These are phyloP conservation scores for Echiichthys vipera DNA, from an alignment of 2,797 vertebrate genomes.

Conservation along the genomic window DNA sequence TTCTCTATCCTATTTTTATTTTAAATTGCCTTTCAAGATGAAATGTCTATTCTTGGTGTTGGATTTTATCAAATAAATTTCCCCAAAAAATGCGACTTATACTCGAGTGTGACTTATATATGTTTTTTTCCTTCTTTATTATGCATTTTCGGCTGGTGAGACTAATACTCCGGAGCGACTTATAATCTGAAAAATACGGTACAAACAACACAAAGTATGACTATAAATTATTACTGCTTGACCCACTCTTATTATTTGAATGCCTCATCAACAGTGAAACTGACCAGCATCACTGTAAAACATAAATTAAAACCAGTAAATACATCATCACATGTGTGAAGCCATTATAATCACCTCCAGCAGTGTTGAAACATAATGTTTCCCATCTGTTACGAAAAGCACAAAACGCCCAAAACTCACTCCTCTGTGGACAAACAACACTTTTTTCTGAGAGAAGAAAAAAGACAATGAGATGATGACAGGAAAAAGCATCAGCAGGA, in stretches of 20 bases:
- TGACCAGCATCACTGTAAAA: neutral
- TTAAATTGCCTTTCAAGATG: too few relatives aligned
- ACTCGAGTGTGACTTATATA: too few relatives aligned
- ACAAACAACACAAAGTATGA: neutral
- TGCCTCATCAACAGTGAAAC: neutral
- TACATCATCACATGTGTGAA: neutral
- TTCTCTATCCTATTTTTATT: too few relatives aligned
- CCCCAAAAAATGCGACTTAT: too few relatives aligned
- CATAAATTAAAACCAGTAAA: neutral
- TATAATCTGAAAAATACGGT: too few relatives aligned
- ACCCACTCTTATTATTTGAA: neutral
- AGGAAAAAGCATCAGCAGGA: neutral
- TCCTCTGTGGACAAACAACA: constrained; percentile 89
- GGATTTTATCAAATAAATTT: too few relatives aligned
- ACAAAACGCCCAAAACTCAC: constrained; percentile 89
- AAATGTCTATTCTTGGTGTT: too few relatives aligned
- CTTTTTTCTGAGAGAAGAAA: constrained; percentile 74
- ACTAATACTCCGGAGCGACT: too few relatives aligned
- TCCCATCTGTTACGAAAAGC: constrained; percentile 91
- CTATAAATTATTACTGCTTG: neutral
- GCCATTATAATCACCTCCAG: constrained; percentile 83
- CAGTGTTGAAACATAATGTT: constrained; percentile 88
- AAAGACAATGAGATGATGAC: neutral
- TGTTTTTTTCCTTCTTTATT: too few relatives aligned
- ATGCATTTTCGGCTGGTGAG: too few relatives aligned